phyloP scores from a whole-genome alignment of 2,797 vertebrate species.

The Lerista edwardsae region DNA sequence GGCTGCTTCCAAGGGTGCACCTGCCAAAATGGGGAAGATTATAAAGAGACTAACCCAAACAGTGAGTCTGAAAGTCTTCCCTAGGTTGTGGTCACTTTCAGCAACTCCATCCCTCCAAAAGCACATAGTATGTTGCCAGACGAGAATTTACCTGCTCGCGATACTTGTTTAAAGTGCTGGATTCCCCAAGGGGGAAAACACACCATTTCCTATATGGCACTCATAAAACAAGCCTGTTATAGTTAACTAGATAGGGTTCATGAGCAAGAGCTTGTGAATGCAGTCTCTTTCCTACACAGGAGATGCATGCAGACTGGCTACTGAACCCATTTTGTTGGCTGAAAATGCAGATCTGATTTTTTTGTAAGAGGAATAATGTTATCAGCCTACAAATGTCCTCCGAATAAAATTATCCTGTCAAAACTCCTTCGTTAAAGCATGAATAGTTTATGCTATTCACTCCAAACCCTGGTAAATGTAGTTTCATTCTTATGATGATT shows the following conservation, averaged over 20 bases:
- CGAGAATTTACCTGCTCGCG: no score
- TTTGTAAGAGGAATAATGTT: neutral
- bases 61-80: no score
- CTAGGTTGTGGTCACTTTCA: no score
- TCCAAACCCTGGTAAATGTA: neutral
- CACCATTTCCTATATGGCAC: no score
- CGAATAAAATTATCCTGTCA: neutral
- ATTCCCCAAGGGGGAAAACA: no score
- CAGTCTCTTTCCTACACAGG: neutral
- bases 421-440: neutral
- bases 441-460: neutral
- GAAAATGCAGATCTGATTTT: neutral
- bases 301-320: neutral
- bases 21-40: no score
- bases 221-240: no score
- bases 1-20: no score
- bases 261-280: neutral
- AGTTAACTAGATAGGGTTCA: neutral
- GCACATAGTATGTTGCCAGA: no score
- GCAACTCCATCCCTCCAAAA: no score
- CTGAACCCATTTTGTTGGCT: neutral
- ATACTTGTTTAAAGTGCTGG: no score
- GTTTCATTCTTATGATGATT: neutral
- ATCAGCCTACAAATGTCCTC: neutral
- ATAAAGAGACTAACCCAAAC: no score